Percentiles rank a stretch among this genome's conserved stretches.
Conservation (phyloP, 2,113 vertebrate species). For the Ceyx margarethae region DNA sequence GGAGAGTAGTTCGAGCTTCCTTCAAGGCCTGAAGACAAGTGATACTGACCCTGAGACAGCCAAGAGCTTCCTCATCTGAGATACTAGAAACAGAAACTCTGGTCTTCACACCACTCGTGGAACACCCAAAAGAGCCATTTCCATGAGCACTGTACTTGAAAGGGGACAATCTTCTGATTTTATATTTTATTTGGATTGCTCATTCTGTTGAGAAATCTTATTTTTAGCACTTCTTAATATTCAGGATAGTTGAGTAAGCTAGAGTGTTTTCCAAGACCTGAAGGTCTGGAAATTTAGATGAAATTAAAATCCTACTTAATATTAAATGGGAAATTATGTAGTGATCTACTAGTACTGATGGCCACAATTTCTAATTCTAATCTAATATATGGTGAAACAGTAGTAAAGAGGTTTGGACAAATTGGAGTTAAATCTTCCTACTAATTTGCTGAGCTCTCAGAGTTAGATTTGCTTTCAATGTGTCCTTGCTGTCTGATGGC, state of each 20-base stretch:
- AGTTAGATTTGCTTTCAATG: background rate
- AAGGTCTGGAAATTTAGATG: background rate
- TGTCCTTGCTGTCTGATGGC: background rate
- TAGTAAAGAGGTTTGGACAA: background rate
- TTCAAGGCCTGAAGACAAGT: constrained; percentile 77
- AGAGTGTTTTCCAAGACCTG: background rate
- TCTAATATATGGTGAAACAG: background rate
- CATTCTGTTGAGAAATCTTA: background rate
- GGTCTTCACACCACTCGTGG: background rate
- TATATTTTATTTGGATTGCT: background rate
- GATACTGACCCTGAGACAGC: background rate
- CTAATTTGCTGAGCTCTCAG: background rate
- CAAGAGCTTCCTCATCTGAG: constrained; percentile 69
- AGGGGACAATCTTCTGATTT: background rate
- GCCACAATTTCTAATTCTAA: background rate
- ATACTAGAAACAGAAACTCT: background rate
- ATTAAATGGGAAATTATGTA: background rate
- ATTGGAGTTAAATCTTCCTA: background rate
- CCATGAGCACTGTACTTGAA: background rate
- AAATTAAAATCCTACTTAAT: background rate
- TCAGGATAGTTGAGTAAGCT: background rate
- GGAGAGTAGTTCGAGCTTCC: constrained; percentile 87
- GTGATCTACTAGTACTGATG: background rate
- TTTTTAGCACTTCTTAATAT: background rate
- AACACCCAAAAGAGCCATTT: background rate